Conservation (phyloP, 2,888 invertebrate species). For the Criorhina ranunculi region DNA sequence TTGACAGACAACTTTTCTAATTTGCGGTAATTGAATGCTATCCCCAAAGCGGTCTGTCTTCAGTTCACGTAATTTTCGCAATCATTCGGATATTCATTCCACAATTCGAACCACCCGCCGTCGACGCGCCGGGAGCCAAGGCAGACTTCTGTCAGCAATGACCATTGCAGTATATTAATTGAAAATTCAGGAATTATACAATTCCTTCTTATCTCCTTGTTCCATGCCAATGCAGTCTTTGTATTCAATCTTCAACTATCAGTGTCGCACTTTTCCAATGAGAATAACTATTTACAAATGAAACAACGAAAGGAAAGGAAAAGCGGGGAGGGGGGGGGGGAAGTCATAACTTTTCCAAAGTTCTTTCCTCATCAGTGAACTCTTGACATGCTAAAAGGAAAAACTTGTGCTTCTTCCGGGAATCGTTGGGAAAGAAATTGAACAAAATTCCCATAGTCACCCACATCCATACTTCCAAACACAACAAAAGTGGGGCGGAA, state of each 20-base stretch:
- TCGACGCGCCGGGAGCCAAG: too few species aligned
- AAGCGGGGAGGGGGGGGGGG: neutral
- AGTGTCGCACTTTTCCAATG: neutral
- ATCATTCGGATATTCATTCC: conserved; percentile 25
- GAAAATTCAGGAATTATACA: conserved; percentile 19
- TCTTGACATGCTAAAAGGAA: conserved; percentile 1
- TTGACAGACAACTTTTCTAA: conserved; percentile 72
- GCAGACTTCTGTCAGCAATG: too few species aligned
- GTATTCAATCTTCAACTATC: conserved; percentile 7
- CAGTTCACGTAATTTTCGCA: conserved; percentile 20
- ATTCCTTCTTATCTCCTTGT: neutral
- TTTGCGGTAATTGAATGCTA: conserved; percentile 68
- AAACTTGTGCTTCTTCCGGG: conserved; percentile 7
- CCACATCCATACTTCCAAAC: neutral
- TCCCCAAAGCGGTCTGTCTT: conserved; percentile 51
- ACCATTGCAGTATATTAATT: neutral
- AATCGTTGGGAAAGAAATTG: conserved; percentile 16
- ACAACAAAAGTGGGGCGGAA: conserved; percentile 4
- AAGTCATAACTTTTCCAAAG: conserved; percentile 35
- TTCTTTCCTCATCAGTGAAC: conserved; percentile 15
- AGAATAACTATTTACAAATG: neutral
- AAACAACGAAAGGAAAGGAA: neutral
- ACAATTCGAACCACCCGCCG: neutral
- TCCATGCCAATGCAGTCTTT: neutral
- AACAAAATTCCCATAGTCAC: conserved; percentile 24